Evolutionary conservation across 1,140 invertebrate species (phyloP), one percentile per base, ranked within the genome.

Genomic region (Muscidifurax raptorellus): DNA sequence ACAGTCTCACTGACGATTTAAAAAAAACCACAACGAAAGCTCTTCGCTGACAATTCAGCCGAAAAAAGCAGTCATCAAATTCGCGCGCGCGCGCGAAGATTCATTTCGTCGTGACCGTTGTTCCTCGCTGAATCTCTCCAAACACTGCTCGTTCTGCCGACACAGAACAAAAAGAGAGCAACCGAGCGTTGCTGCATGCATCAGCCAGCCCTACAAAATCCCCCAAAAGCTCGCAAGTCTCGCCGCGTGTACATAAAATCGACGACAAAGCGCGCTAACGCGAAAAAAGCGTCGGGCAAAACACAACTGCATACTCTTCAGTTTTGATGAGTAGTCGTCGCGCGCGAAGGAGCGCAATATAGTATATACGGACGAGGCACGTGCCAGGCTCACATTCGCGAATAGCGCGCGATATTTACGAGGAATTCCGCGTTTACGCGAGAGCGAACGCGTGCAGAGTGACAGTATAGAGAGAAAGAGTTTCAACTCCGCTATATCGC

Each of bases 371-470:
- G 5, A 47, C 44, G 44, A 47, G 44, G 44, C 44, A 47, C 44
- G 44, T 47, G 44, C 44, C 44, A 47, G 4, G 4, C 13, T 2
- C 44, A 10, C 15, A 47, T 47, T 15, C 13, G 44, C 44, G 44
- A 47, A 22, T 18, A 59, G 18, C 5, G 36, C 72, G 10, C 22
- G 72, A 75, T 75, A 75, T 75, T 75, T 75, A 75, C 72, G 72
- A 25, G 72, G n/a, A 44, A 75, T 40, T 75, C 22, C 40, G 32
- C 72, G 72, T 72, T 72, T 72, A 72, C 71, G 71, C 71, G 72
- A 25, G 13, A 69, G 66, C 66, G 52, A n/a, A 7, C 25, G 10
- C 66, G 66, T 3, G 66, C 15, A 2, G 66, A 13, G 66, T 28
- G 52, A 59, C 52, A 59, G 52, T 7, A n/a, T n/a, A 22, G 52